Evolutionary conservation across 2,888 invertebrate genomes (phyloP).

Genomic region (Anthophora plumipes): DNA sequence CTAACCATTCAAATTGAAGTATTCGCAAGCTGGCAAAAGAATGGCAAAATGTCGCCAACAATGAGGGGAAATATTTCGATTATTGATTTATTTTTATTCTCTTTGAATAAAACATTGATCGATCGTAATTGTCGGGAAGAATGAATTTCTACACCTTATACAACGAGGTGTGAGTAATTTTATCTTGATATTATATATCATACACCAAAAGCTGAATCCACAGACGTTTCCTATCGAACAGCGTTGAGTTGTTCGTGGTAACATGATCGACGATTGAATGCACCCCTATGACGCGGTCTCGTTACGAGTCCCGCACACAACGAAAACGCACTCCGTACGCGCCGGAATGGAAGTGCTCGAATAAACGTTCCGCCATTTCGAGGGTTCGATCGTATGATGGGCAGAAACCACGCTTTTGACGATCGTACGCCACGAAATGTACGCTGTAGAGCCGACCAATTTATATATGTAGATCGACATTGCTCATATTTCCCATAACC

Average conservation of each 20-base stretch:
- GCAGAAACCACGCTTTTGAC: slow-evolving; percentile 9
- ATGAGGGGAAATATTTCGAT: too few species aligned
- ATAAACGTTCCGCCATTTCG: slow-evolving; percentile 7
- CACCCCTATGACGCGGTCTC: slow-evolving; percentile 5
- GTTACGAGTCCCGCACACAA: slow-evolving; percentile 9
- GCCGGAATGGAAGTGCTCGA: slow-evolving; percentile 18
- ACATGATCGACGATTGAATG: slow-evolving; percentile 21
- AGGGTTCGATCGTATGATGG: slow-evolving; percentile 2
- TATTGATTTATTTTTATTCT: not conserved
- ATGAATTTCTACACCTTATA: too few species aligned
- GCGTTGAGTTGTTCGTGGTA: slow-evolving; percentile 12
- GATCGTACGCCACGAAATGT: not conserved
- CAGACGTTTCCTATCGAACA: slow-evolving; percentile 20
- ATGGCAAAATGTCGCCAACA: too few species aligned
- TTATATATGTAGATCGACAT: slow-evolving; percentile 13
- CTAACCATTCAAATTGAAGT: too few species aligned
- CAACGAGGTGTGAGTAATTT: not conserved
- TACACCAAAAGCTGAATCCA: not conserved
- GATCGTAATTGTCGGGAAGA: not conserved
- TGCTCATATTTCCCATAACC: slow-evolving; percentile 21
- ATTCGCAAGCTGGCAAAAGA: too few species aligned
- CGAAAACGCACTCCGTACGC: slow-evolving; percentile 14
- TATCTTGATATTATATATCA: not conserved
- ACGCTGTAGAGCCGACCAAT: slow-evolving; percentile 1
- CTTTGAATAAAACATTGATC: not conserved